Base-by-base conservation (phyloP, 2,113 vertebrate species). In the Albula glossodonta region DNA sequence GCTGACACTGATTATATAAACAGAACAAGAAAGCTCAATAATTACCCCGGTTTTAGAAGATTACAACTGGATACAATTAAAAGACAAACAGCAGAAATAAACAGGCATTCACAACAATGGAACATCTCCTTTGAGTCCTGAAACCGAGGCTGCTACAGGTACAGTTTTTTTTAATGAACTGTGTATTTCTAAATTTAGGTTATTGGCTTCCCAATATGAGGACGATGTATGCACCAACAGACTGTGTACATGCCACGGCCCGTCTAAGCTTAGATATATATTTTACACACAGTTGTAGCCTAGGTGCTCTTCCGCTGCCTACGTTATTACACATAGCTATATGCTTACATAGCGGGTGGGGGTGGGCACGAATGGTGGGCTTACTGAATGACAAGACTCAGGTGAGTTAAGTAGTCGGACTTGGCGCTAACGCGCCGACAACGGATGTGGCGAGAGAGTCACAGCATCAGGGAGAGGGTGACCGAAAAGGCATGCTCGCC, bases 81-180 rank as follows among this genome's bases (percentile, higher is more conserved):
- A 83, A 22, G 17, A 78, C 2, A 17, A 56, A 1, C 50, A 89
- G 86, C 7, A 66, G 15, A 91, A 90, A 91, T 82, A 86, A 87
- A 53, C 31, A 81, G 77, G 85, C 84, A 49, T 41, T 53, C 79
- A 25, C 31, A 82, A 6, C 66, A 85, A 94, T 94, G 94, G 91
- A 78, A 48, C 52, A 74, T 4, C 84, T 53, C 15, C 53, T 83
- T 85, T 85, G 80, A 85, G 53, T 19, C 49, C 88, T 84, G 66
- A 70, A 82, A 83, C 9, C 93, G 83, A 94, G 92, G 92, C 94
- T 81, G 41, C 41, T 79, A 79, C 78, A 79, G 78, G 78, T 79
- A 79, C 17, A 15, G 15, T 49, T 79, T 79, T 19, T 19, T 19
- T 70, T 22, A 70, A 48, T 78, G 50, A 66, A 66, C 60, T 17